These are phyloP conservation scores for Potorous gilbertii DNA, from an alignment of 2,797 vertebrate genomes.

Conservation along the genomic window DNA sequence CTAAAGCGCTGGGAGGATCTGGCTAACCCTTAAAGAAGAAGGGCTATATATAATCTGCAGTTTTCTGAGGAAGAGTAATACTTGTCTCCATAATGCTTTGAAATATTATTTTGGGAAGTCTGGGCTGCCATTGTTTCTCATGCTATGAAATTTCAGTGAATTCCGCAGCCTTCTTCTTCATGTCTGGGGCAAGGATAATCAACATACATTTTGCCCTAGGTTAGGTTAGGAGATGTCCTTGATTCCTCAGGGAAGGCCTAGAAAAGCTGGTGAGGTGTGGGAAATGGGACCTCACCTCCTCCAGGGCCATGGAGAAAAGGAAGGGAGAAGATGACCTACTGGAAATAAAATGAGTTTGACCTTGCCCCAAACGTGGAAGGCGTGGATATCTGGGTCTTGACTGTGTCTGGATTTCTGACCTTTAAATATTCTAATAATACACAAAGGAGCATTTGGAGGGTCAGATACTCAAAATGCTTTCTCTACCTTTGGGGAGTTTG, in stretches of 20 bases:
- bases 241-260: not conserved
- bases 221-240: not conserved
- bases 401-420: not conserved
- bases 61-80: not conserved
- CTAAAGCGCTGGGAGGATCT: not conserved
- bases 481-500: not conserved
- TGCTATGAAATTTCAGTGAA: constrained; percentile 24
- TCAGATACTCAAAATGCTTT: not conserved
- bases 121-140: not conserved
- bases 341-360: not conserved
- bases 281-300: not conserved
- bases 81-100: not conserved
- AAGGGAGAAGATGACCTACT: not conserved
- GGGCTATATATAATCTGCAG: not conserved
- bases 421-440: constrained; percentile 7
- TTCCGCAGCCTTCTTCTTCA: constrained; percentile 8
- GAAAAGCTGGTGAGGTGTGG: not conserved
- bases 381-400: not conserved
- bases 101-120: not conserved
- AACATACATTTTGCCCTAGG: not conserved
- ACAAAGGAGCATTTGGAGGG: constrained; percentile 4
- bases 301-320: not conserved
- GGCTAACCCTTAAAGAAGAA: not conserved
- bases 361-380: not conserved
- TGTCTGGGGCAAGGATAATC: not conserved